phyloP scores from a whole-genome alignment of 2,888 invertebrate species.

The Diplazon laetatorius region DNA sequence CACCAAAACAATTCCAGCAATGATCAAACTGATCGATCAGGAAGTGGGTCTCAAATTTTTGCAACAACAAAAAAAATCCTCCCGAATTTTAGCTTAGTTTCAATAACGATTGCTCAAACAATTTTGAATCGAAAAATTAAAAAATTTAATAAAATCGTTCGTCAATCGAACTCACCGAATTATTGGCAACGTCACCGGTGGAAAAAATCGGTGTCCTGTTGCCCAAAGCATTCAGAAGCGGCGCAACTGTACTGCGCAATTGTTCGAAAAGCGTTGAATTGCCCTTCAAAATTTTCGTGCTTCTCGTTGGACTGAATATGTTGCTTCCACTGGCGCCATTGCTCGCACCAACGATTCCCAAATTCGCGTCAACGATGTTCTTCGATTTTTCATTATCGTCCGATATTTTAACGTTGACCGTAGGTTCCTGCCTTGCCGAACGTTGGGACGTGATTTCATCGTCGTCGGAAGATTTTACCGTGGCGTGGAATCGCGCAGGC shows the following conservation, averaged over 20 bases:
- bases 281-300: conserved; percentile 71
- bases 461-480: conserved; percentile 54
- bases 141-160: background rate
- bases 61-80: too few species aligned
- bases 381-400: conserved; percentile 60
- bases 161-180: conserved; percentile 73
- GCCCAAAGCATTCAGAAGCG: conserved; percentile 77
- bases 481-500: conserved; percentile 66
- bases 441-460: conserved; percentile 56
- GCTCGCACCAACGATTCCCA: conserved; percentile 69
- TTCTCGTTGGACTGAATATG: conserved; percentile 78
- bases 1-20: too few species aligned
- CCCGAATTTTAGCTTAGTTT: too few species aligned
- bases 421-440: conserved; percentile 75
- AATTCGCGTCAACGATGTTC: conserved; percentile 59
- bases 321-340: conserved; percentile 75
- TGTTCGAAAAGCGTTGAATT: conserved; percentile 77
- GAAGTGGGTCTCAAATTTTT: too few species aligned
- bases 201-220: conserved; percentile 77
- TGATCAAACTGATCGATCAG: too few species aligned
- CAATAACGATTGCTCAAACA: too few species aligned
- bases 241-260: conserved; percentile 80
- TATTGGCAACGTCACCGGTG: conserved; percentile 72
- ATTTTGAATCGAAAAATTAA: background rate
- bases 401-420: conserved; percentile 69